These are phyloP conservation scores for Noctua comes DNA, from an alignment of 2,888 invertebrate species.

Conservation along the genomic window DNA sequence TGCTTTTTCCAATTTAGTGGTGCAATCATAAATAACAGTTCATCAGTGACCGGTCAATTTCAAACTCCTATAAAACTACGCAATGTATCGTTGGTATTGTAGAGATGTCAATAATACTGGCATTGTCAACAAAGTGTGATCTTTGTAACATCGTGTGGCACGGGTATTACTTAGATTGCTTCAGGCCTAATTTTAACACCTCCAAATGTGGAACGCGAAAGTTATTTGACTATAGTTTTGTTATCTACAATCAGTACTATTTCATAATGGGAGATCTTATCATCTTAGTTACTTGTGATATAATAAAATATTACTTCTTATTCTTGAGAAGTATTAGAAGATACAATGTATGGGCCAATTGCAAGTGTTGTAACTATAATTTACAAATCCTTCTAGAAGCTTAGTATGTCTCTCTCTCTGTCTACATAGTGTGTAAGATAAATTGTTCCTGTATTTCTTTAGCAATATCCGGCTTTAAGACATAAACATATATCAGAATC, in stretches of 20 bases:
- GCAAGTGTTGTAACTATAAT: slow-evolving; percentile 1
- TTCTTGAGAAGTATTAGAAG: neutral
- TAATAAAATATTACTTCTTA: neutral
- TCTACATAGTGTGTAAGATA: neutral
- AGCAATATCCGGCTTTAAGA: slow-evolving; percentile 7
- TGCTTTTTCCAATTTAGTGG: neutral
- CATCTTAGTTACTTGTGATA: neutral
- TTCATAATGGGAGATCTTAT: slow-evolving; percentile 18
- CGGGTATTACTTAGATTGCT: slow-evolving; percentile 26
- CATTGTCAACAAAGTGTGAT: neutral
- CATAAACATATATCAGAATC: neutral
- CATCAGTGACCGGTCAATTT: neutral
- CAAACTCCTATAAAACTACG: neutral
- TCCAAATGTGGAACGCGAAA: slow-evolving; percentile 15
- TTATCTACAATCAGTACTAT: slow-evolving; percentile 7
- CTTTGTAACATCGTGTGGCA: slow-evolving; percentile 1
- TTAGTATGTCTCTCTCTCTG: neutral
- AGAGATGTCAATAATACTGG: neutral
- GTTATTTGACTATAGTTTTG: slow-evolving; percentile 5
- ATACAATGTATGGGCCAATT: neutral
- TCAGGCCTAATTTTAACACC: slow-evolving; percentile 33
- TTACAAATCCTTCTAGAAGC: neutral
- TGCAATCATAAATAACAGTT: neutral
- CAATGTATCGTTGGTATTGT: neutral
- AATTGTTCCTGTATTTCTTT: slow-evolving; percentile 7